These are phyloP conservation scores for Betta splendens DNA, from an alignment of 2,797 vertebrate genomes.

Conservation along the genomic window DNA sequence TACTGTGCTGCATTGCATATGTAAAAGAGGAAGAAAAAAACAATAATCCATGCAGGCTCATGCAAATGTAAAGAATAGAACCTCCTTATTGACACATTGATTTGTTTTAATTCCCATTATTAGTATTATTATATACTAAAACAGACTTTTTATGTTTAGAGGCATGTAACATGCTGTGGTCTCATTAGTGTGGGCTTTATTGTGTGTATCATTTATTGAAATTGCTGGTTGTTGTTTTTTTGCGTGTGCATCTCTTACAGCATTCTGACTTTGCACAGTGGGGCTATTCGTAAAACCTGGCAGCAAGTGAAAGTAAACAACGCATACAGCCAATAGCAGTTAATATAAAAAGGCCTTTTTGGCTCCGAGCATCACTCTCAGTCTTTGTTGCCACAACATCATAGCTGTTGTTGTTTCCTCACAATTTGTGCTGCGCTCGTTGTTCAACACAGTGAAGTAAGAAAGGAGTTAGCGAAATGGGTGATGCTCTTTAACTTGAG, in stretches of 20 bases:
- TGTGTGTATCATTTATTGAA: conserved; percentile 30
- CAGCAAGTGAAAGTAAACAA: conserved; percentile 33
- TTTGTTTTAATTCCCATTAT: not conserved
- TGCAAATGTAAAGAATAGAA: not conserved
- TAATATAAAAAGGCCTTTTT: conserved; percentile 16
- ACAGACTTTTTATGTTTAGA: too few relatives aligned
- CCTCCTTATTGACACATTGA: not conserved
- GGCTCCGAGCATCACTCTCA: conserved; percentile 24
- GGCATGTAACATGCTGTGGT: conserved; percentile 6
- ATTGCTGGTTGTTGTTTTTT: conserved; percentile 29
- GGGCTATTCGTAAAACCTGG: conserved; percentile 24
- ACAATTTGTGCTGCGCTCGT: conserved; percentile 15
- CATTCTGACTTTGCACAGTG: conserved; percentile 19
- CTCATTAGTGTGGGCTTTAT: conserved; percentile 12
- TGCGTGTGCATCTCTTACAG: conserved; percentile 26
- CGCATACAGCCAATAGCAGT: conserved; percentile 16
- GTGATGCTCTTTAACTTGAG: conserved; percentile 8
- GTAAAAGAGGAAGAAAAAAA: not conserved
- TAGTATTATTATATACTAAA: not conserved
- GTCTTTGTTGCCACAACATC: conserved; percentile 43
- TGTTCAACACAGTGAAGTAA: conserved; percentile 29
- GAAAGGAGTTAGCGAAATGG: conserved; percentile 47
- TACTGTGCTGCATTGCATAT: not conserved
- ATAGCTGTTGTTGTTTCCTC: conserved; percentile 30
- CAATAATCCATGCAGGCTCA: not conserved